Conservation (phyloP, 2,113 vertebrate genomes). For the Eubucco bourcierii region DNA sequence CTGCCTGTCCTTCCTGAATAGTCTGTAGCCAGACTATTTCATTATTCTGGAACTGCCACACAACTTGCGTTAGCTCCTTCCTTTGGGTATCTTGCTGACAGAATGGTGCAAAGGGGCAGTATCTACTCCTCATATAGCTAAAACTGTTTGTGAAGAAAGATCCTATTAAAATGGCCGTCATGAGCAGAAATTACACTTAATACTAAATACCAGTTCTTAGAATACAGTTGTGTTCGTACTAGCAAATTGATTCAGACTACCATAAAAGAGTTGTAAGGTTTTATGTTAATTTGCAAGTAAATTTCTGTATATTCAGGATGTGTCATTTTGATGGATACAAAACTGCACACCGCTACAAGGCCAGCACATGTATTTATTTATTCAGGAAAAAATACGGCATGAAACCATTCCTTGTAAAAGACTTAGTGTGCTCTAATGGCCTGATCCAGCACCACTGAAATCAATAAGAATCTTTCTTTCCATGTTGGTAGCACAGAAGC, state of each 20-base stretch:
- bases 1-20: no score
- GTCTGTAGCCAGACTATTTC: no score
- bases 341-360: conserved; percentile 30
- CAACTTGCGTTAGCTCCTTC: conserved; percentile 75
- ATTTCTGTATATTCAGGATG: not conserved
- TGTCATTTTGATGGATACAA: conserved; percentile 52
- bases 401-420: conserved; percentile 30
- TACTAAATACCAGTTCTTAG: conserved; percentile 1
- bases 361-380: conserved; percentile 28
- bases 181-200: conserved; percentile 29
- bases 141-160: conserved; percentile 1
- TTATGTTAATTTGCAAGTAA: conserved; percentile 44
- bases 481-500: not conserved
- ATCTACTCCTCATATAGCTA: conserved; percentile 42
- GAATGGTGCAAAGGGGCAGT: conserved; percentile 52
- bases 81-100: conserved; percentile 58
- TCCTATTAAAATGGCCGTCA: not conserved
- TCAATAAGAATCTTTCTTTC: conserved; percentile 28
- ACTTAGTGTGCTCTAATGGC: not conserved
- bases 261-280: conserved; percentile 32
- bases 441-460: not conserved
- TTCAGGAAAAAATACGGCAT: conserved; percentile 16
- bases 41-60: conserved; percentile 77
- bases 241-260: conserved; percentile 29
- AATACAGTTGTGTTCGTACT: not conserved